phyloP scores from a whole-genome alignment of 2,797 vertebrate species.

The Champsocephalus gunnari region DNA sequence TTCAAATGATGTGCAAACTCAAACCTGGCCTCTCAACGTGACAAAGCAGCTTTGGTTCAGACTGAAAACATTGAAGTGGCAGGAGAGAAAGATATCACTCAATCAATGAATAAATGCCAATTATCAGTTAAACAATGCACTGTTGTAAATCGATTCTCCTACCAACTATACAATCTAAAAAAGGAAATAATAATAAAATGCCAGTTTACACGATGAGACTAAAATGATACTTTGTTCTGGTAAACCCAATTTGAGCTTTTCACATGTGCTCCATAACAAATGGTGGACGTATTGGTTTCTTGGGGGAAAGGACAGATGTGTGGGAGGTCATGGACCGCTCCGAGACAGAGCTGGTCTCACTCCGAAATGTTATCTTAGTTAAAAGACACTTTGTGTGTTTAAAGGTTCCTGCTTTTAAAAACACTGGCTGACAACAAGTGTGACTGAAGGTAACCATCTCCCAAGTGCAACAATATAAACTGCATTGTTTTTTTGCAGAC shows the following conservation, averaged over 20 bases:
- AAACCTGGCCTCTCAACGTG: not conserved
- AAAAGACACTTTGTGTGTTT: not conserved
- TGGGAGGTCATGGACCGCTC: slow-evolving; percentile 62
- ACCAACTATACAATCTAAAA: slow-evolving; percentile 11
- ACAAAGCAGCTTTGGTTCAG: slow-evolving; percentile 60
- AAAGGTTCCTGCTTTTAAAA: not conserved
- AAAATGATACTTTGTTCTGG: slow-evolving; percentile 5
- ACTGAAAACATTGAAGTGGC: not conserved
- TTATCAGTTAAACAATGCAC: slow-evolving; percentile 2
- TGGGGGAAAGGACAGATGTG: not conserved
- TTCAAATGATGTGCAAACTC: slow-evolving; percentile 51
- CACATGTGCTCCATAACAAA: slow-evolving; percentile 9
- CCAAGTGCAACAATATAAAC: not conserved
- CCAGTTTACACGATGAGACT: slow-evolving; percentile 12
- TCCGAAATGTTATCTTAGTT: slow-evolving; percentile 18
- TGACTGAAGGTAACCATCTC: slow-evolving; percentile 1
- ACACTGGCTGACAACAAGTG: not conserved
- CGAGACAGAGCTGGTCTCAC: slow-evolving; percentile 50
- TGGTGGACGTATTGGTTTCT: not conserved
- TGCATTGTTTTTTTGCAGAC: not conserved
- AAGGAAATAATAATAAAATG: slow-evolving; percentile 6
- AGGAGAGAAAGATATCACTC: slow-evolving; percentile 21
- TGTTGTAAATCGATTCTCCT: not conserved
- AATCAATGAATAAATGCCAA: slow-evolving; percentile 47
- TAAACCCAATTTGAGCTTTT: slow-evolving; percentile 16